Evolutionary conservation across 2,888 invertebrate species (phyloP).

Genomic region (Nasonovia ribisnigri): DNA sequence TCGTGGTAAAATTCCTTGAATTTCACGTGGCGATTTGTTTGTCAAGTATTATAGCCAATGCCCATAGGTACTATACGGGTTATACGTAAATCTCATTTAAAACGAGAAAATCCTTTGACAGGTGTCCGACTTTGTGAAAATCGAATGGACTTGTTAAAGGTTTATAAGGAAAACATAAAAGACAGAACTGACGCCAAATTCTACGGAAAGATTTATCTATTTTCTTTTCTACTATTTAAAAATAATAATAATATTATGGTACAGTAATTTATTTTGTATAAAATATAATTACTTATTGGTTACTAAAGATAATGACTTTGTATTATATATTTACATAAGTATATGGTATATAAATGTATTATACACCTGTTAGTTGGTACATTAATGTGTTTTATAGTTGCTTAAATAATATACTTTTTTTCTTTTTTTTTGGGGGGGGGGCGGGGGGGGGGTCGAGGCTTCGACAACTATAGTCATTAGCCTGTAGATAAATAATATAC

Average conservation of each 20-base stretch:
- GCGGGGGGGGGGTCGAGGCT: too few relatives aligned
- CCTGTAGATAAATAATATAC: not conserved
- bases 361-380: not conserved
- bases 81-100: not conserved
- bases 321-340: not conserved
- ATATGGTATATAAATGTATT: not conserved
- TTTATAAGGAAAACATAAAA: not conserved
- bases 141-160: not conserved
- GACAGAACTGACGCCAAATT: not conserved
- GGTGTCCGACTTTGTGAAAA: not conserved
- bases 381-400: not conserved
- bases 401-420: not conserved
- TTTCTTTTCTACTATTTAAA: not conserved
- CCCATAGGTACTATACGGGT: not conserved
- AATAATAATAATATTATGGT: too few relatives aligned
- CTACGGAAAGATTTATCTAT: not conserved
- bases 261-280: not conserved
- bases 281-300: not conserved
- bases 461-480: too few relatives aligned
- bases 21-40: not conserved
- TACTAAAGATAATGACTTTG: not conserved
- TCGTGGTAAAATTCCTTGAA: not conserved
- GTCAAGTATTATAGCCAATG: not conserved
- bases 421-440: too few relatives aligned
- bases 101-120: slow-evolving; percentile 16